Conservation (phyloP, 2,113 vertebrate species). For the Amphiprion percula region DNA sequence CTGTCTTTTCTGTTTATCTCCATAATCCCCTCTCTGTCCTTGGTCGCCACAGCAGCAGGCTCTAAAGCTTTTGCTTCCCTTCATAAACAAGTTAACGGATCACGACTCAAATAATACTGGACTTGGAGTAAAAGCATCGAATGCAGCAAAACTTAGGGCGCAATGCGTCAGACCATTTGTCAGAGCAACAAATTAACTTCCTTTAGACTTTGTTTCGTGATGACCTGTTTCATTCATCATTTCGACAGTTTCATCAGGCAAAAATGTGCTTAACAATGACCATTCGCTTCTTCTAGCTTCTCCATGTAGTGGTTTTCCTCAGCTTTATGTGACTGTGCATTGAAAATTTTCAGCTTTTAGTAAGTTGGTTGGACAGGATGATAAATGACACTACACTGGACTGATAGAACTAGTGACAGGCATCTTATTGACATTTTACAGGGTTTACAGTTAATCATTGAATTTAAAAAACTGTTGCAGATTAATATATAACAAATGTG, state of each 20-base stretch:
- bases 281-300: too few species aligned
- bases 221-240: background rate
- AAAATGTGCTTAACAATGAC: too few species aligned
- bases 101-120: background rate
- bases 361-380: too few species aligned
- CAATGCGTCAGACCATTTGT: background rate
- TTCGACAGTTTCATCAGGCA: too few species aligned
- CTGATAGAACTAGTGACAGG: too few species aligned
- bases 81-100: background rate
- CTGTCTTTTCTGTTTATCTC: background rate
- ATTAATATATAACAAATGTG: background rate
- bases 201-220: background rate
- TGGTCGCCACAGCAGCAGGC: conserved; percentile 10
- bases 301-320: too few species aligned
- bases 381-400: too few species aligned
- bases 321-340: too few species aligned
- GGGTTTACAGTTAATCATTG: background rate
- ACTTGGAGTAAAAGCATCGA: background rate
- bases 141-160: background rate
- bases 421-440: background rate
- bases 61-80: too few species aligned
- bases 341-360: too few species aligned
- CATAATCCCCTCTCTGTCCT: background rate
- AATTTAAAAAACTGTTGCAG: background rate
- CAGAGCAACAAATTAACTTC: background rate